These are phyloP conservation scores for Opisthograptis luteolata DNA, from an alignment of 2,888 invertebrate genomes.

Conservation along the genomic window DNA sequence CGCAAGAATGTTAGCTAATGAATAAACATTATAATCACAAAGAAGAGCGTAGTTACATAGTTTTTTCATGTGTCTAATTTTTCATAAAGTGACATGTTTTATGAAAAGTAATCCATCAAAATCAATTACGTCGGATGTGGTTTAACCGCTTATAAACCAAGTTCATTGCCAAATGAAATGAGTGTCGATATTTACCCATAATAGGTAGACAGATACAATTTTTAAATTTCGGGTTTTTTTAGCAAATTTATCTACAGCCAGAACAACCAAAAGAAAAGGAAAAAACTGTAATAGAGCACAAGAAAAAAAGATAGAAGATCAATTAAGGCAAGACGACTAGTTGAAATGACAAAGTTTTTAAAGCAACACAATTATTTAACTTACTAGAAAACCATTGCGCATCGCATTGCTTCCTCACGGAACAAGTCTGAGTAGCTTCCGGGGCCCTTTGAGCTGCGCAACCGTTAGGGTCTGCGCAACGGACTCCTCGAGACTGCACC, in stretches of 20 bases:
- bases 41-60: neutral
- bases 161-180: constrained; percentile 21
- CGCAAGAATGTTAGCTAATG: neutral
- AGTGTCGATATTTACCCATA: constrained; percentile 1
- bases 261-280: too few relatives aligned
- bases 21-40: constrained; percentile 1
- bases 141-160: constrained; percentile 8
- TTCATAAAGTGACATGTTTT: neutral
- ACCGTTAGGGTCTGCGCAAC: constrained; percentile 87
- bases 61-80: constrained; percentile 1
- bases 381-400: constrained; percentile 93
- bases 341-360: too few relatives aligned
- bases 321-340: too few relatives aligned
- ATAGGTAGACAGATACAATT: too few relatives aligned
- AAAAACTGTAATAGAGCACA: too few relatives aligned
- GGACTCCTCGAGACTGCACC: constrained; percentile 88
- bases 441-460: constrained; percentile 85
- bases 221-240: neutral
- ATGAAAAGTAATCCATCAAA: constrained; percentile 8
- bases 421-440: constrained; percentile 87
- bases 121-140: constrained; percentile 2
- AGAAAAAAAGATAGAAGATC: too few relatives aligned
- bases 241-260: too few relatives aligned
- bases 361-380: constrained; percentile 11
- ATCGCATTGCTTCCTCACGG: constrained; percentile 87